Conservation (phyloP, 2,888 invertebrate species). For the Ennomos fuscantarius region DNA sequence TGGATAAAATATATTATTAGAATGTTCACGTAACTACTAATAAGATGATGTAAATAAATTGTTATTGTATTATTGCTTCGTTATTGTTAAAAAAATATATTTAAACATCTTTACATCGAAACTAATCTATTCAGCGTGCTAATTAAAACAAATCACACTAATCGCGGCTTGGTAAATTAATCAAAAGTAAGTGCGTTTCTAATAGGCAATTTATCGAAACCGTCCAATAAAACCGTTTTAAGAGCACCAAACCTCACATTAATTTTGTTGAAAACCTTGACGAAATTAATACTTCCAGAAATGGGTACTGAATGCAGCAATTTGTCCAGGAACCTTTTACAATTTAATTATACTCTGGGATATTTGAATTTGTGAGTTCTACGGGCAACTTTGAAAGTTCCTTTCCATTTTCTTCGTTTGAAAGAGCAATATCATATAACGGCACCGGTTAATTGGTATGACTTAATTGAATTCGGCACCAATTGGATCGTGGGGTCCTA, state of each 20-base stretch:
- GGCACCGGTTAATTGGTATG: conserved; percentile 54
- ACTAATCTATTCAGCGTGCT: conserved; percentile 28
- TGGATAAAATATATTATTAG: too few relatives aligned
- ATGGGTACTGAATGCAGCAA: conserved; percentile 55
- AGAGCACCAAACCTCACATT: conserved; percentile 53
- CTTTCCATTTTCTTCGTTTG: conserved; percentile 49
- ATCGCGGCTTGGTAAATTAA: conserved; percentile 47
- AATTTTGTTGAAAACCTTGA: conserved; percentile 58
- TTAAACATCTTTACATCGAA: too few relatives aligned
- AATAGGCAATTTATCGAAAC: conserved; percentile 58
- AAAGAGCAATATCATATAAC: conserved; percentile 56
- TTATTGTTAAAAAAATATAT: too few relatives aligned
- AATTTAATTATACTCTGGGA: conserved; percentile 65
- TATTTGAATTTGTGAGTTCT: conserved; percentile 56
- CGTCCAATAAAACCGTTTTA: conserved; percentile 55
- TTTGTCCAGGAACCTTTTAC: conserved; percentile 64
- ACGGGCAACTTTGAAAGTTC: conserved; percentile 51
- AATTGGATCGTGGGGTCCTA: conserved; percentile 44
- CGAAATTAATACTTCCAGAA: conserved; percentile 64
- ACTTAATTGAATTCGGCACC: conserved; percentile 59
- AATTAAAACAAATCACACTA: conserved; percentile 51
- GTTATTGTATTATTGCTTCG: too few relatives aligned
- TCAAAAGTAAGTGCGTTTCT: conserved; percentile 53
- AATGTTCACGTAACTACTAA: too few relatives aligned
- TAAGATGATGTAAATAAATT: too few relatives aligned